A percentile compares a stretch with the other conserved stretches of the same genome.
phyloP scores from a whole-genome alignment of 2,888 invertebrate genomes.

The Troglohyphantes excavatus region DNA sequence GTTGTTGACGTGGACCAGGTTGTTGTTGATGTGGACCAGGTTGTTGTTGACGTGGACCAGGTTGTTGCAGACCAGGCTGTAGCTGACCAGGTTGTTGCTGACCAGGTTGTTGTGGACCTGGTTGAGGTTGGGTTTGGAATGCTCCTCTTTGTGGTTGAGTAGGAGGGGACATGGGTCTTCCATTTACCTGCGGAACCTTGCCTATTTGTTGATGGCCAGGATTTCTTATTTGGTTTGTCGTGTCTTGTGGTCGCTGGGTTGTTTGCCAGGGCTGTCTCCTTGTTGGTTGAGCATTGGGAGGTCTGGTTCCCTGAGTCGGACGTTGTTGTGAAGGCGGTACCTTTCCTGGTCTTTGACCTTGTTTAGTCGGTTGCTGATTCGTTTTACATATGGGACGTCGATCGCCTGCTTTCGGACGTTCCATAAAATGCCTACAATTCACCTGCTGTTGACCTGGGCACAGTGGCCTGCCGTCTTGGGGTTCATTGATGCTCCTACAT shows the following conservation, averaged over 20 bases:
- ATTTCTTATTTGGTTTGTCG: neutral
- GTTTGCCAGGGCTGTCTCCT: conserved; percentile 52
- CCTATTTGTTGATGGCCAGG: neutral
- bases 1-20: conserved; percentile 7
- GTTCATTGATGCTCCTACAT: conserved; percentile 50
- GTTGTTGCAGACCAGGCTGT: neutral
- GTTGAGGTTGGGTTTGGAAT: neutral
- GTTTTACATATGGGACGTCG: conserved; percentile 61
- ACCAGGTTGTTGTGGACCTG: too few relatives aligned
- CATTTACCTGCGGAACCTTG: neutral
- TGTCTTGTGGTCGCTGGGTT: conserved; percentile 10
- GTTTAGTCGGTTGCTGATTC: conserved; percentile 9
- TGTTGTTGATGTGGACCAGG: conserved; percentile 7
- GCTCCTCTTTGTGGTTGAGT: conserved; percentile 8
- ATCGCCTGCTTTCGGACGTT: conserved; percentile 70
- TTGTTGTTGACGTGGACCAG: neutral
- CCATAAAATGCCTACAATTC: conserved; percentile 48
- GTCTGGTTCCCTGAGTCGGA: conserved; percentile 5
- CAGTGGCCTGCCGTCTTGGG: conserved; percentile 51
- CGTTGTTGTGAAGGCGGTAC: conserved; percentile 1
- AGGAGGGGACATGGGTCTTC: conserved; percentile 11
- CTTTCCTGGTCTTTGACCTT: conserved; percentile 4
- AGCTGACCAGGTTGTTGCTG: neutral
- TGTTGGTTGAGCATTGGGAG: conserved; percentile 12
- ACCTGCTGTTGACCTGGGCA: conserved; percentile 44